Percentiles rank a stretch among this genome's conserved stretches.
These are phyloP conservation scores for Lasioglossum albipes DNA, from an alignment of 1,140 invertebrate species.

Conservation along the genomic window DNA sequence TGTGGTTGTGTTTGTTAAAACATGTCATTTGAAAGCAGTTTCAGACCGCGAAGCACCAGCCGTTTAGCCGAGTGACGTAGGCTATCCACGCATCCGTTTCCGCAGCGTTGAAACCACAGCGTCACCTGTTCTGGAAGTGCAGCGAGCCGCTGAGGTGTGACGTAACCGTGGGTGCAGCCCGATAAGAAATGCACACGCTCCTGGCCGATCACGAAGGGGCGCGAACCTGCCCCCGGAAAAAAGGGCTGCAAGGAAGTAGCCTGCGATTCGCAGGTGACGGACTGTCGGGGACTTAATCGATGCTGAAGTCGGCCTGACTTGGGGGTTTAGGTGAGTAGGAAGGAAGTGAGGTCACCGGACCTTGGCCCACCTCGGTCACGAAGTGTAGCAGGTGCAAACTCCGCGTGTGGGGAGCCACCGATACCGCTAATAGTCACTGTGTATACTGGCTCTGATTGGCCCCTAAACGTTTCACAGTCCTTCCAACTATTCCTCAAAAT, in stretches of 20 bases:
- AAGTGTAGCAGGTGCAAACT: conserved; percentile 60
- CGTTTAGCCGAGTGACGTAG: conserved; percentile 31
- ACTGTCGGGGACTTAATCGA: conserved; percentile 55
- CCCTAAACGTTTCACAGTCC: background rate
- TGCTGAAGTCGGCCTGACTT: conserved; percentile 46
- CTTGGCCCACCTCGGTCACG: conserved; percentile 65
- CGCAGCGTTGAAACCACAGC: conserved; percentile 52
- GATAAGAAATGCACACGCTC: conserved; percentile 50
- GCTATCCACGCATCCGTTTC: conserved; percentile 55
- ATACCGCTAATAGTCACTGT: conserved; percentile 46
- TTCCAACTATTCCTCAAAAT: too few relatives aligned
- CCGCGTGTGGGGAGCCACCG: conserved; percentile 43
- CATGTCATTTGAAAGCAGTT: background rate
- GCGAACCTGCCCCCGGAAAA: conserved; percentile 41
- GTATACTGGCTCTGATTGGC: conserved; percentile 3
- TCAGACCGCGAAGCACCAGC: conserved; percentile 9
- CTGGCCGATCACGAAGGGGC: conserved; percentile 12
- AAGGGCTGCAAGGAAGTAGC: conserved; percentile 51
- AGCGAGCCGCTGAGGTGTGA: conserved; percentile 53
- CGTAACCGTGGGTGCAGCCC: conserved; percentile 48
- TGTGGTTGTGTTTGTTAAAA: too few relatives aligned
- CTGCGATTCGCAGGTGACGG: conserved; percentile 60
- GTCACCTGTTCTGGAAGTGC: conserved; percentile 58
- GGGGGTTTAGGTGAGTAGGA: conserved; percentile 61
- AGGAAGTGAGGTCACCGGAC: conserved; percentile 72